Base-by-base conservation (phyloP, 2,797 vertebrate genomes). In the Anomalospiza imberbis region DNA sequence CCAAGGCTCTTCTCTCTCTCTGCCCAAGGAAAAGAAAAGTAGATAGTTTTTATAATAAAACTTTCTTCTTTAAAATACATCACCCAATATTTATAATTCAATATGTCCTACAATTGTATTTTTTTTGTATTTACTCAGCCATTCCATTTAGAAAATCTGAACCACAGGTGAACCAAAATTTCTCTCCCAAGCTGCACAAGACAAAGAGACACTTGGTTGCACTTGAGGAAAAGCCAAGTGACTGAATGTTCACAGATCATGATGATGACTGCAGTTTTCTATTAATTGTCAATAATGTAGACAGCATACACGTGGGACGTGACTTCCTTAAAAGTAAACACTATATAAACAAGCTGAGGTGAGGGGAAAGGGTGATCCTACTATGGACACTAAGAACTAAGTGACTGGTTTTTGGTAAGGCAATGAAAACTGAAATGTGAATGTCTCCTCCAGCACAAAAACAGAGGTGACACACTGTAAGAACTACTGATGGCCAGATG, bases 301-400 rank as follows among this genome's bases (percentile, higher is more conserved):
- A 44, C 2, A 70, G 22, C 29, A 65, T 4, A 58, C 0, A 2
- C 0, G 1, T 20, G 17, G 47, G 20, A 83, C 18, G 10, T 0
- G 0, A n/a, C 7, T 50, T 57, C 45, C 38, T 73, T 76, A 42
- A 71, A 85, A 79, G 73, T 7, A 47, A 32, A 24, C 6, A 3
- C 32, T 63, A 55, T 1, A 45, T 12, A 58, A 67, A 32, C 13
- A 74, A 75, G 5, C 19, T 31, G n/a, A 13, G 32, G 76, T n/a
- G 21, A 72, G 11, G 9, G 21, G 6, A 70, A 75, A 70, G 8
- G 5, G 13, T 47, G 36, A 62, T 20, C 63, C n/a, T 57, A 20
- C 16, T 19, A n/a, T 1, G 10, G 58, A 78, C 47, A 63, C 8
- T 18, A 71, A 50, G 10, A 92, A 74, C 13, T 60, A 32, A 73